These are phyloP conservation scores for Drosophila prolongata DNA, from an alignment of 2,888 invertebrate species.

Conservation along the genomic window DNA sequence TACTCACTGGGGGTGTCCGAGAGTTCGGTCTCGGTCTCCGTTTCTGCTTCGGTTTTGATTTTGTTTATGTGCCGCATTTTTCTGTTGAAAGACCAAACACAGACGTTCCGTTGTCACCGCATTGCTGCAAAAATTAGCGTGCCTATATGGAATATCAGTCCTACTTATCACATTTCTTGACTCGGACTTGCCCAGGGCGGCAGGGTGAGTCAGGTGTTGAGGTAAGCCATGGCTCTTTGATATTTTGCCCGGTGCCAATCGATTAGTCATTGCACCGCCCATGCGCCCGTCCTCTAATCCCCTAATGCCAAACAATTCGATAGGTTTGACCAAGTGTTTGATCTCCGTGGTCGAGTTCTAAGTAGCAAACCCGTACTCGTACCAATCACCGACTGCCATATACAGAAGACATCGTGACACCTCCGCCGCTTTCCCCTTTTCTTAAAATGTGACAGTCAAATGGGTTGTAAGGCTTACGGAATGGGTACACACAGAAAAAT, in stretches of 20 bases:
- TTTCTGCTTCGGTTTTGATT: conserved; percentile 20
- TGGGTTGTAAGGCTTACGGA: conserved; percentile 28
- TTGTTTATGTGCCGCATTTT: conserved; percentile 48
- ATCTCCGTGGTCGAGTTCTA: conserved; percentile 30
- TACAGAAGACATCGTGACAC: conserved; percentile 40
- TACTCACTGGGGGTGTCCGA: conserved; percentile 23
- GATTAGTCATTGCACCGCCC: conserved; percentile 59
- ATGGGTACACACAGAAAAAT: not conserved
- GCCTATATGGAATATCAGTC: conserved; percentile 33
- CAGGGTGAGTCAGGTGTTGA: conserved; percentile 55
- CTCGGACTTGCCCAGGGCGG: conserved; percentile 8
- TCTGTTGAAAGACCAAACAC: conserved; percentile 47
- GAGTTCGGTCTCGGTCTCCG: conserved; percentile 3
- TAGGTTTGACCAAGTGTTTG: conserved; percentile 24
- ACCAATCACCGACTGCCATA: conserved; percentile 55
- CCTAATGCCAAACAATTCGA: conserved; percentile 23
- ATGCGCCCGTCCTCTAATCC: conserved; percentile 36
- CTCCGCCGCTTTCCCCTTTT: not conserved
- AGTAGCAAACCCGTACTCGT: conserved; percentile 59
- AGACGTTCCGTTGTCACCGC: conserved; percentile 45
- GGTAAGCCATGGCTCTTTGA: conserved; percentile 38
- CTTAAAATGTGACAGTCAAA: conserved; percentile 49
- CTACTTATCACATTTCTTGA: conserved; percentile 37
- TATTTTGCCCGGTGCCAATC: conserved; percentile 35
- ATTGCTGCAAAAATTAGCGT: conserved; percentile 50